Base-by-base conservation (phyloP, 2,797 vertebrate genomes). In the Pitangus sulphuratus region DNA sequence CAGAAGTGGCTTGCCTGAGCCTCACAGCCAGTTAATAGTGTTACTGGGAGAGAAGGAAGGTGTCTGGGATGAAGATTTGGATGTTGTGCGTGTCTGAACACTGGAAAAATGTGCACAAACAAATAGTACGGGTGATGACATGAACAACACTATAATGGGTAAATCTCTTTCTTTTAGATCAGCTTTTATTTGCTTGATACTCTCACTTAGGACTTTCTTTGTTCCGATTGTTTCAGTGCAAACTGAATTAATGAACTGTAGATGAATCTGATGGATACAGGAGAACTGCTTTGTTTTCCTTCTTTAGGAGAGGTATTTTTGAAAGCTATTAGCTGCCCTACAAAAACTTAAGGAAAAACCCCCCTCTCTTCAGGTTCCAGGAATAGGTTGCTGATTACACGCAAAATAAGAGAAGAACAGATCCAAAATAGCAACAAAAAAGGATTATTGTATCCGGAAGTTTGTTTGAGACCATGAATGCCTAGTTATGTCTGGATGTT, bases 81-180 rank as follows among this genome's bases (percentile, higher is more conserved):
- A 4, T 40, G 10, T 26, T 37, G 6, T 47, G 11, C 48, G 1
- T 16, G 24, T 56, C 16, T 40, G 22, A 48, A 12, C 5, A 7
- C 50, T 39, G 42, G 26, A 24, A 69, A 39, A 35, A 6, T 42
- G n/a, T 1, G 3, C 35, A 17, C 6, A 18, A 26, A 64, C 7
- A 4, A 45, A 51, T 62, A 40, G 9, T 14, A 10, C 2, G 1
- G 9, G 15, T 6, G 61, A 22, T 68, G 0, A 35, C 7, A 9
- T 54, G 26, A 77, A 15, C 5, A 24, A 19, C 50, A 4, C 11
- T 72, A 8, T 6, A 62, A 19, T 6, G 37, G 48, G 31, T 62
- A 44, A 54, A 33, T 64, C 37, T 71, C 5, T 51, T 80, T 54
- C 8, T 42, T 70, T 58, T 30, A 6, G 0, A n/a, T 51, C 16